Evolutionary conservation across 1,140 invertebrate genomes (phyloP).

Genomic region (Adoxophyes honmai): DNA sequence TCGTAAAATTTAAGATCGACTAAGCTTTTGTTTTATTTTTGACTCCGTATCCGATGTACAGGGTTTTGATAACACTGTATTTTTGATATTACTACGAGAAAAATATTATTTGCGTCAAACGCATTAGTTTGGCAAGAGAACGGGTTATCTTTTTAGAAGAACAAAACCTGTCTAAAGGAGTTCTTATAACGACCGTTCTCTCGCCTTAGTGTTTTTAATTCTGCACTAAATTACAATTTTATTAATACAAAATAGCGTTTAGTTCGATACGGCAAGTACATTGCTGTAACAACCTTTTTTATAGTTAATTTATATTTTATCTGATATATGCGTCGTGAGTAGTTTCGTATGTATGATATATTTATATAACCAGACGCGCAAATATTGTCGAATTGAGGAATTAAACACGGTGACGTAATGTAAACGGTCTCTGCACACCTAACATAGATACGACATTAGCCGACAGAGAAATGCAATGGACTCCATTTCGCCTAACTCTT

Average conservation of each 20-base stretch:
- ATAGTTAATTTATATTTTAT: constrained; percentile 6
- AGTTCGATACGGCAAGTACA: background rate
- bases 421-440: too few relatives aligned
- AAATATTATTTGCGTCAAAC: background rate
- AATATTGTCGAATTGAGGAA: background rate
- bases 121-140: background rate
- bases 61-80: too few relatives aligned
- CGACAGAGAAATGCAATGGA: too few relatives aligned
- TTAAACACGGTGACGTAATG: too few relatives aligned
- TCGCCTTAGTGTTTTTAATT: background rate
- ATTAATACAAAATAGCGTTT: background rate
- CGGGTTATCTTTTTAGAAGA: too few relatives aligned
- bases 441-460: too few relatives aligned
- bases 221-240: background rate
- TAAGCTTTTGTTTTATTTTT: too few relatives aligned
- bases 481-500: too few relatives aligned
- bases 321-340: background rate
- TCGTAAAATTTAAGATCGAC: too few relatives aligned
- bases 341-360: background rate
- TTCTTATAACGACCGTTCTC: too few relatives aligned
- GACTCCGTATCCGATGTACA: background rate
- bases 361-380: background rate
- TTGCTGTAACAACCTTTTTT: background rate
- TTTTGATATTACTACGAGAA: constrained; percentile 1
- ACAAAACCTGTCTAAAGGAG: too few relatives aligned